These are phyloP conservation scores for Micromesistius poutassou DNA, from an alignment of 2,797 vertebrate genomes.

Conservation along the genomic window DNA sequence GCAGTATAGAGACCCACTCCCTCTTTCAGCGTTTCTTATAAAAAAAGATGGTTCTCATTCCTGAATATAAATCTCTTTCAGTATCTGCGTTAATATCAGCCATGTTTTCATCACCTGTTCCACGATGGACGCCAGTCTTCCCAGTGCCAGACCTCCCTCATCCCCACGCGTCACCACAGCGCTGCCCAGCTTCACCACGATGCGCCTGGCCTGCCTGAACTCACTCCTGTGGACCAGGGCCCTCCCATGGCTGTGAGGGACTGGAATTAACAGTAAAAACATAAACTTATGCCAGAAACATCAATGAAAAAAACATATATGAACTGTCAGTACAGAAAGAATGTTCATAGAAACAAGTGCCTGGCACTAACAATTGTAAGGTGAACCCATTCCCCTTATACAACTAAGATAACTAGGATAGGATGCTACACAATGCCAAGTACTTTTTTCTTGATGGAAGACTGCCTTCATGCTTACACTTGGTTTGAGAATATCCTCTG, in stretches of 20 bases:
- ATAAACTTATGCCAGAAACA: neutral
- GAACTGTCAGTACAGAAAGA: no score
- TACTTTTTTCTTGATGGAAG: no score
- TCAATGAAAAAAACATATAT: neutral
- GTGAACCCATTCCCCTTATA: no score
- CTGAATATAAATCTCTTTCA: neutral
- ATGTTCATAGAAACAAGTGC: no score
- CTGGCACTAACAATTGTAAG: no score
- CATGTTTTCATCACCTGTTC: slow-evolving; percentile 82
- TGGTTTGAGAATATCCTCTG: slow-evolving; percentile 61
- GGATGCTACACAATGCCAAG: no score
- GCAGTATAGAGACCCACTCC: neutral
- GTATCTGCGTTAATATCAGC: neutral
- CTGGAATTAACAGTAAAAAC: slow-evolving; percentile 37
- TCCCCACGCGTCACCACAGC: slow-evolving; percentile 96
- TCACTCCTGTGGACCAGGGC: slow-evolving; percentile 91
- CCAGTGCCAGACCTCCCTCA: slow-evolving; percentile 92
- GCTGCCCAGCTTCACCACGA: slow-evolving; percentile 95
- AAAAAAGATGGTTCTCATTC: neutral
- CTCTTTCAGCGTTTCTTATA: neutral
- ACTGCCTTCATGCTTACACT: slow-evolving; percentile 56
- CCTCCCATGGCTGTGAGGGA: slow-evolving; percentile 83
- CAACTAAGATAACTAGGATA: no score
- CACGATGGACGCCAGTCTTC: slow-evolving; percentile 94
- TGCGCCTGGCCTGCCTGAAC: slow-evolving; percentile 91